Conservation (phyloP, 2,797 vertebrate species). For the Catharus ustulatus region DNA sequence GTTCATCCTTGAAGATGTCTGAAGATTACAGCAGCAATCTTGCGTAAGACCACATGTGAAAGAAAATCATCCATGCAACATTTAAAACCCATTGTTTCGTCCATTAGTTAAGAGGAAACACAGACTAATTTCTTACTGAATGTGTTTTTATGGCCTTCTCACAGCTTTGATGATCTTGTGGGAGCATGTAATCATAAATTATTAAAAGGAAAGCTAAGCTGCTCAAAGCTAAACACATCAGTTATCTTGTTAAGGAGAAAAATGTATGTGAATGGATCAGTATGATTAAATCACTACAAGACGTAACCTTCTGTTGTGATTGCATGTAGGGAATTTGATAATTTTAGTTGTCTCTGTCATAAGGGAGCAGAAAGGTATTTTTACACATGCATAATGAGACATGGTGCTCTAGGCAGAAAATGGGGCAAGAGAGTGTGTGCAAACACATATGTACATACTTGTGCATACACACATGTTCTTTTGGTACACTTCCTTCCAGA, state of each 20-base stretch:
- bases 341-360: background rate
- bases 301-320: background rate
- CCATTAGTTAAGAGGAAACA: constrained; percentile 51
- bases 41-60: constrained; percentile 56
- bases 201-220: constrained; percentile 2
- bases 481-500: constrained; percentile 49
- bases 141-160: constrained; percentile 36
- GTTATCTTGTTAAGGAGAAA: constrained; percentile 6
- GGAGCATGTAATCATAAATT: constrained; percentile 22
- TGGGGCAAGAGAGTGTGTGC: background rate
- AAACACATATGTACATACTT: background rate
- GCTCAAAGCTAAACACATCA: background rate
- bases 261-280: background rate
- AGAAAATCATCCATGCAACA: constrained; percentile 16
- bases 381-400: background rate
- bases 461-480: background rate
- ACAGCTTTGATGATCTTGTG: constrained; percentile 54
- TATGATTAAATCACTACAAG: background rate
- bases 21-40: constrained; percentile 5
- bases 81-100: constrained; percentile 62
- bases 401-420: background rate
- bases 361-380: background rate
- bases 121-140: constrained; percentile 35
- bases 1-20: constrained; percentile 25
- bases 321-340: background rate